phyloP scores from a whole-genome alignment of 2,113 vertebrate species.

The Labeo catla region DNA sequence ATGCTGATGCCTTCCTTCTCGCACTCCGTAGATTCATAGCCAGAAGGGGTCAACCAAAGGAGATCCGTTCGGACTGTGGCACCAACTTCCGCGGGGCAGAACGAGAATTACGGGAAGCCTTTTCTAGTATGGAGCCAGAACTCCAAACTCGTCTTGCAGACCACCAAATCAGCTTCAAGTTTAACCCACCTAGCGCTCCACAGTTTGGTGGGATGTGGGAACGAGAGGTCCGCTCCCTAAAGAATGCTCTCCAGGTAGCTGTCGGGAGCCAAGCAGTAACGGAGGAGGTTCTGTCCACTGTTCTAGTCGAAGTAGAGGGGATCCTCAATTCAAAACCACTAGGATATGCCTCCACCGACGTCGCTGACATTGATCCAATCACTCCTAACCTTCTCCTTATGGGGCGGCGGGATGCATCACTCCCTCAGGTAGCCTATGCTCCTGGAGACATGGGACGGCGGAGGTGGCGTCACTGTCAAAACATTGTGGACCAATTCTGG shows the following conservation, averaged over 20 bases:
- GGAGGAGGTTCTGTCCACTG: too few relatives aligned
- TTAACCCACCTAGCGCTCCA: not conserved
- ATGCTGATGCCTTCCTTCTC: too few relatives aligned
- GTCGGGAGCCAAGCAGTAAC: too few relatives aligned
- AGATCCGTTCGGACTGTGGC: not conserved
- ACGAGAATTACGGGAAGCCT: not conserved
- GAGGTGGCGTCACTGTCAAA: too few relatives aligned
- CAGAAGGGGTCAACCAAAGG: not conserved
- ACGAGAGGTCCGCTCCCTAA: too few relatives aligned
- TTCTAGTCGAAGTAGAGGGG: not conserved
- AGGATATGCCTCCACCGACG: not conserved
- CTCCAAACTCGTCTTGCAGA: not conserved
- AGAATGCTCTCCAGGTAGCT: too few relatives aligned
- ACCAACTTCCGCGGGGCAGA: not conserved
- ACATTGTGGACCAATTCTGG: too few relatives aligned
- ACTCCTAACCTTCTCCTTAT: not conserved
- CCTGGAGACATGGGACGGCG: too few relatives aligned
- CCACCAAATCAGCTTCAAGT: not conserved
- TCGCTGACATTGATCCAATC: not conserved
- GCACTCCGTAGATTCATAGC: too few relatives aligned
- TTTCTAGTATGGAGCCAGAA: not conserved
- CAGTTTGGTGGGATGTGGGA: not conserved
- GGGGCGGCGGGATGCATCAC: too few relatives aligned
- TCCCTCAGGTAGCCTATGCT: too few relatives aligned
- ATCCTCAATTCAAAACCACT: not conserved